Evolutionary conservation across 2,113 vertebrate species (phyloP).

Genomic region (Bambusicola thoracicus): DNA sequence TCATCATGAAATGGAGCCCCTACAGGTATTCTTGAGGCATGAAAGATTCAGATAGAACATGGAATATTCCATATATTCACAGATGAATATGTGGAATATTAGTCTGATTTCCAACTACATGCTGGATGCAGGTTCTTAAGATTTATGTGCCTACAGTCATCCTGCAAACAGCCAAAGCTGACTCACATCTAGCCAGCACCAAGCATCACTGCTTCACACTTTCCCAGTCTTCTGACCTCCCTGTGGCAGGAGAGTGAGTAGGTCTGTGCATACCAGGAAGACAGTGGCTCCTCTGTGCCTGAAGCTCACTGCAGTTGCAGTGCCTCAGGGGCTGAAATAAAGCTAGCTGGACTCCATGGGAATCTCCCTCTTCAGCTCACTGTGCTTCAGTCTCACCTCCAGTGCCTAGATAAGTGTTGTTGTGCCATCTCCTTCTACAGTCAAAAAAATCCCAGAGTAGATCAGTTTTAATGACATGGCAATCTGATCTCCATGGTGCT

Average conservation of each 20-base stretch:
- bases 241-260: neutral
- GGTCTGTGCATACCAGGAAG: neutral
- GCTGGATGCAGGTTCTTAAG: neutral
- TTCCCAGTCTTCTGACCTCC: neutral
- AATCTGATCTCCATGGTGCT: neutral
- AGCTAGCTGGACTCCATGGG: rapidly evolving
- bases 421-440: neutral
- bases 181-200: neutral
- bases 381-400: neutral
- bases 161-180: neutral
- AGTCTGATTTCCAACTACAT: neutral
- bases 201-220: neutral
- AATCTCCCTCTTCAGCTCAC: neutral
- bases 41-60: neutral
- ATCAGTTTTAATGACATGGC: neutral
- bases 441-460: neutral
- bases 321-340: neutral
- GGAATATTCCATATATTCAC: too few relatives aligned
- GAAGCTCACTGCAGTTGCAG: neutral
- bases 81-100: neutral
- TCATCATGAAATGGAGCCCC: neutral
- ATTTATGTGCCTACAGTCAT: neutral
- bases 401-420: neutral
- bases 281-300: neutral
- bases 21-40: neutral